phyloP scores from a whole-genome alignment of 2,797 vertebrate genomes.

The Typhlichthys eigenmanni region DNA sequence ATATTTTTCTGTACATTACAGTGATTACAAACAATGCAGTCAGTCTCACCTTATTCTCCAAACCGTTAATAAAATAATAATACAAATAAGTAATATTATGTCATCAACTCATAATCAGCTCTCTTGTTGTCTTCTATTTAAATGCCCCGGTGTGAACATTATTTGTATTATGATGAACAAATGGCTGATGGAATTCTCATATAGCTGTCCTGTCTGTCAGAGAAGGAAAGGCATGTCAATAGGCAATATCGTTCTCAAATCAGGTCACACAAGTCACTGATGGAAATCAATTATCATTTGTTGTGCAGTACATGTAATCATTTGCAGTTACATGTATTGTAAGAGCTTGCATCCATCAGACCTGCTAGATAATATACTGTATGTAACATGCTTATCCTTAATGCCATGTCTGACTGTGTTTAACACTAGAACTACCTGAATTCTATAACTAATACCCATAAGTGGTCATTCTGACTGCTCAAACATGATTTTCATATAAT shows the following conservation, averaged over 20 bases:
- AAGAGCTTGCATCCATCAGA: no score
- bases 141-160: not conserved
- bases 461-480: no score
- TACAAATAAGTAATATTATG: slow-evolving; percentile 1
- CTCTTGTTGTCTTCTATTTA: not conserved
- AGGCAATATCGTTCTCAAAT: slow-evolving; percentile 16
- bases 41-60: not conserved
- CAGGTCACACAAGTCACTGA: slow-evolving; percentile 50
- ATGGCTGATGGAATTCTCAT: slow-evolving; percentile 10
- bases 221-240: slow-evolving; percentile 23
- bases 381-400: no score
- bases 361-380: no score
- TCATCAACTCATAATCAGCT: slow-evolving; percentile 3
- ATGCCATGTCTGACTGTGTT: no score
- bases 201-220: not conserved
- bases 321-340: not conserved
- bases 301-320: not conserved
- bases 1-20: no score
- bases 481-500: no score
- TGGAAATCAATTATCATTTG: slow-evolving; percentile 47
- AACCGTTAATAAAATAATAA: not conserved
- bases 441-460: no score
- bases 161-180: slow-evolving; percentile 8
- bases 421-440: no score
- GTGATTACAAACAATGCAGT: not conserved